A percentile compares a stretch with the other conserved stretches of the same genome.
Evolutionary conservation across 1,140 invertebrate genomes (phyloP).

Genomic region (Harpegnathos saltator): DNA sequence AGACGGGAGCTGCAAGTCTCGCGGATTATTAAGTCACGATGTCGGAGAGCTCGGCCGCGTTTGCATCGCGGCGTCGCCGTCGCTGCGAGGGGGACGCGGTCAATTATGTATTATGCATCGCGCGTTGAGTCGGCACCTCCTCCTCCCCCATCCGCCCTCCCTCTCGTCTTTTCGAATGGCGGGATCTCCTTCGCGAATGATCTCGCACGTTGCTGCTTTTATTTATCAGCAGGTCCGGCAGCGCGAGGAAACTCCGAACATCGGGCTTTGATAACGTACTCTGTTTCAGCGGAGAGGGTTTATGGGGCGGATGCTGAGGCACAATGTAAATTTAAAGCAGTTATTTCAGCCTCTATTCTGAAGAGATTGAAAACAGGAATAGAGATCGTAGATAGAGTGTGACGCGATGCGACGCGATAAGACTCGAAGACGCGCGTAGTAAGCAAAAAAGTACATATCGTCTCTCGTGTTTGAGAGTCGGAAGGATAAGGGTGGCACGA

Average conservation of each 20-base stretch:
- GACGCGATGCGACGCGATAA: slow-evolving; percentile 31
- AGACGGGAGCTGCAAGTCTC: slow-evolving; percentile 3
- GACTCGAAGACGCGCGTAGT: slow-evolving; percentile 37
- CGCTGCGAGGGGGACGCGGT: slow-evolving; percentile 9
- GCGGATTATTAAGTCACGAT: slow-evolving; percentile 55
- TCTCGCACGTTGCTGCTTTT: slow-evolving; percentile 38
- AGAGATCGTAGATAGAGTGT: slow-evolving; percentile 34
- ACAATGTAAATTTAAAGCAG: slow-evolving; percentile 64
- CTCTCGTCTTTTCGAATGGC: slow-evolving; percentile 6
- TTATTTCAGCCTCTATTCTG: slow-evolving; percentile 53
- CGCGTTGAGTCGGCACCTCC: slow-evolving; percentile 32
- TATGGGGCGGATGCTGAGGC: slow-evolving; percentile 5
- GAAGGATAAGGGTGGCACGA: no score
- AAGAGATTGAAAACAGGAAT: slow-evolving; percentile 58
- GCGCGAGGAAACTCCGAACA: slow-evolving; percentile 60
- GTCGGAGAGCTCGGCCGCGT: not conserved
- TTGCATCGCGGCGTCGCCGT: slow-evolving; percentile 23
- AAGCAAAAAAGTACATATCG: slow-evolving; percentile 16
- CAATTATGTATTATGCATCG: slow-evolving; percentile 57
- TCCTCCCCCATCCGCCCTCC: no score
- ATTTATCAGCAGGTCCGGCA: not conserved
- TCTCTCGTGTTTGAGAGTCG: not conserved
- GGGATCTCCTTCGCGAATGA: not conserved
- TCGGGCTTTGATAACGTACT: slow-evolving; percentile 66
- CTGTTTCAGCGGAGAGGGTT: not conserved